Evolutionary conservation across 2,797 vertebrate species (phyloP), one percentile per base, ranked within the genome.

Genomic region (Pelochelys cantorii): DNA sequence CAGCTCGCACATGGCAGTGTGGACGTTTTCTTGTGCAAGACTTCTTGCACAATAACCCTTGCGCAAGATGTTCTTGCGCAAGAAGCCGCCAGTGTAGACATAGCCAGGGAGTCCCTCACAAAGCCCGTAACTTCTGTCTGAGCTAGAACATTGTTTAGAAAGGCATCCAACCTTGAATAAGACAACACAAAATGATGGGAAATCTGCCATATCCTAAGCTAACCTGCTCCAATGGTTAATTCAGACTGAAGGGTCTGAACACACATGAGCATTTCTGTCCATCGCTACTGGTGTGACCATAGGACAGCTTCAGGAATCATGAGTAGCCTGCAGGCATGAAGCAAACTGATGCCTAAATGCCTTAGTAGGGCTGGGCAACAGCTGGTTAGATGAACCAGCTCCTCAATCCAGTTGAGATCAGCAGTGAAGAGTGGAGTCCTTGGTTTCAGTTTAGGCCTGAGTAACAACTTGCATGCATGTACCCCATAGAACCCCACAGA

Each of bases 161-260:
- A 81, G 1, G 2, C 81, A 92, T 11, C 56, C 25, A 11, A 81
- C 82, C 56, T 57, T n/a, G 79, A 52, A 79, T 89, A 65, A 85
- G 83, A 89, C 84, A 20, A n/a, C 62, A 60, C 59, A 56, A 42
- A 90, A 55, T 90, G 92, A 90, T 3, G 79, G 90, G 82, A 52
- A 92, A 88, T 88, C 79, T 75, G 85, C 52, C 57, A 37, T 54
- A 95, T 96, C 77, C 34, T 1, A 86, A 84, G 62, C 29, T n/a
- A n/a, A 90, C 42, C 91, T 92, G 93, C 78, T 90, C 79, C 48
- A 79, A 11, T 77, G 31, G 68, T 94, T 87, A 87, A 84, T 93
- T 94, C 79, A 5, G 18, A 55, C 94, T 95, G 91, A 88, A 79
- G 83, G 15, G 62, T 94, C 65, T 92, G 48, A 91, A 74, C 80